phyloP scores from a whole-genome alignment of 2,797 vertebrate species.

The Lates japonicus region DNA sequence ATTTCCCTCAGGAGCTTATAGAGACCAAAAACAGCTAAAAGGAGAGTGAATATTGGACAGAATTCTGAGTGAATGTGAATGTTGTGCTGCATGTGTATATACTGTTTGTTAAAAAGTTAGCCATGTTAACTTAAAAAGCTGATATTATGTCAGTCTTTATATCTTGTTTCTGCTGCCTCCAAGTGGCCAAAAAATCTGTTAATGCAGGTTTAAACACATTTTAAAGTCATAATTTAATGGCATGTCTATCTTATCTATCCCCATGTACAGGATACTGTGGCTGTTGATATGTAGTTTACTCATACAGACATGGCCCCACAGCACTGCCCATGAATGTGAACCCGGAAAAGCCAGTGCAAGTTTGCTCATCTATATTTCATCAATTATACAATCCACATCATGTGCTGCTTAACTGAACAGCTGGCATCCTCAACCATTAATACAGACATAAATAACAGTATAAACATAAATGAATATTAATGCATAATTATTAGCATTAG shows the following conservation, averaged over 20 bases:
- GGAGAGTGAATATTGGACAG: not conserved
- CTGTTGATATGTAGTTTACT: not conserved
- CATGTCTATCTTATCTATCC: not conserved
- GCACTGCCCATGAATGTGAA: not conserved
- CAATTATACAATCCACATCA: constrained; percentile 46
- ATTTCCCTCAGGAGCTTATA: not conserved
- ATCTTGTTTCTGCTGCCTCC: not conserved
- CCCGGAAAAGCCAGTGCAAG: constrained; percentile 13
- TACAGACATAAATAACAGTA: constrained; percentile 61
- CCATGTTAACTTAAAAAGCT: not conserved
- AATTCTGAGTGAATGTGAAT: not conserved
- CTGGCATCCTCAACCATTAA: constrained; percentile 58
- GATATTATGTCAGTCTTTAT: not conserved
- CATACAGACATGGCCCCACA: not conserved
- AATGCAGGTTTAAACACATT: not conserved
- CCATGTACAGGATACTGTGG: not conserved
- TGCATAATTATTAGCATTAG: constrained; percentile 73
- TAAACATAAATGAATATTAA: constrained; percentile 77
- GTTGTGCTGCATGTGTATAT: not conserved
- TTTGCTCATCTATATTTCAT: constrained; percentile 54
- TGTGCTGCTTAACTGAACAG: constrained; percentile 51
- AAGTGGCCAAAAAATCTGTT: not conserved
- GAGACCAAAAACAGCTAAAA: not conserved
- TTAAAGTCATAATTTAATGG: not conserved
- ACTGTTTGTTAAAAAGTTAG: not conserved